A percentile compares a stretch with the other conserved stretches of the same genome.
phyloP scores from a whole-genome alignment of 2,113 vertebrate species.

The Odocoileus hemionus region DNA sequence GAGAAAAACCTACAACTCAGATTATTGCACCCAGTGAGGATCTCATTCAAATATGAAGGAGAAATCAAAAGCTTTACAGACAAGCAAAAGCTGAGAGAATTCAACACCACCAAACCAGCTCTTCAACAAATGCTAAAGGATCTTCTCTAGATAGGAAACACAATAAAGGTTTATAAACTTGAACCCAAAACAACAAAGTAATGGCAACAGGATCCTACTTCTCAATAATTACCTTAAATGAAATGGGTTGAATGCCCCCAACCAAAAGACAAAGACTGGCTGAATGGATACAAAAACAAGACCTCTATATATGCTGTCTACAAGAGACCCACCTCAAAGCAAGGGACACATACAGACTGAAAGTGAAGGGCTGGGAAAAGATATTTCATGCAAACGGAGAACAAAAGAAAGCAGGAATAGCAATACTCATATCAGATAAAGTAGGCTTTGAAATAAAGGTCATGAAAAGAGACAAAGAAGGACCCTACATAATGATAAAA shows the following conservation, averaged over 20 bases:
- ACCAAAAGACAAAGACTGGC: neutral
- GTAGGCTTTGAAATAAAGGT: neutral
- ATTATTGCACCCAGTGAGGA: too few relatives aligned
- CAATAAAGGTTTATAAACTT: neutral
- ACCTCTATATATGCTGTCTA: neutral
- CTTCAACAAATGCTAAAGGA: neutral
- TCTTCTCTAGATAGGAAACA: neutral
- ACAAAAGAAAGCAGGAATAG: neutral
- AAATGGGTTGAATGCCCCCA: neutral
- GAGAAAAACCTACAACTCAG: neutral
- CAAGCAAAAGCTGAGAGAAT: neutral
- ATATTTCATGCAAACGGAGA: neutral
- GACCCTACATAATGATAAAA: neutral
- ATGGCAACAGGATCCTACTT: neutral
- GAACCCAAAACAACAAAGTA: neutral
- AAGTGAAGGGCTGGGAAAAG: neutral
- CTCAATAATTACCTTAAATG: neutral
- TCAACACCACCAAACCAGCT: neutral
- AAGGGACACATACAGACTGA: neutral
- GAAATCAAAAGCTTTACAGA: too few relatives aligned
- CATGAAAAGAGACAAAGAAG: neutral
- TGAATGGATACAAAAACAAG: neutral
- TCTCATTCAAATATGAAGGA: too few relatives aligned
- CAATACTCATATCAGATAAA: neutral
- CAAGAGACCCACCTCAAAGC: neutral